Conservation (phyloP, 1,140 invertebrate genomes). For the Trachymyrmex cornetzi region DNA sequence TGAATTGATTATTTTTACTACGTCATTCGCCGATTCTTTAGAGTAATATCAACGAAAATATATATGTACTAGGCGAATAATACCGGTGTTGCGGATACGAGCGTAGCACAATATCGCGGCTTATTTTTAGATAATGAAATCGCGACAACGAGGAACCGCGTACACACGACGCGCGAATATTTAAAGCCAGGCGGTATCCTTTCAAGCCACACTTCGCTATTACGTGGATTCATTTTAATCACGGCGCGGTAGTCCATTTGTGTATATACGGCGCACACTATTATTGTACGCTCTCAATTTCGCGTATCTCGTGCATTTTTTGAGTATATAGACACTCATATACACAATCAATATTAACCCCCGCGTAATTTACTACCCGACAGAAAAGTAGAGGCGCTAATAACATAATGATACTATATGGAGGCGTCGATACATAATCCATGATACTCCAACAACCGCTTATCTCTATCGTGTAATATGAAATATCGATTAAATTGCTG, state of each 20-base stretch:
- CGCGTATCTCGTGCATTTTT: constrained; percentile 63
- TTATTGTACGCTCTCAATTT: constrained; percentile 66
- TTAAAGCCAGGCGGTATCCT: constrained; percentile 46
- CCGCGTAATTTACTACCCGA: neutral
- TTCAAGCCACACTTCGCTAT: constrained; percentile 47
- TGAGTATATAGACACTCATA: constrained; percentile 16
- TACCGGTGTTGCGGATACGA: neutral
- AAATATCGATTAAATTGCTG: constrained; percentile 24
- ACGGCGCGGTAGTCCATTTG: constrained; percentile 59
- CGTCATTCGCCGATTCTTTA: constrained; percentile 2
- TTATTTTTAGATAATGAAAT: constrained; percentile 47
- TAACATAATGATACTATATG: constrained; percentile 31
- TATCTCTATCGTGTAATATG: neutral
- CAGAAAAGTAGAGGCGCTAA: constrained; percentile 7
- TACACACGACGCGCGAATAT: constrained; percentile 39
- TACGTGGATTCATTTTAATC: constrained; percentile 64
- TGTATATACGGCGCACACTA: constrained; percentile 20
- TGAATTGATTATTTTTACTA: neutral
- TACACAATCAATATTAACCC: constrained; percentile 31
- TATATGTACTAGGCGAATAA: neutral
- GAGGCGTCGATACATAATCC: neutral
- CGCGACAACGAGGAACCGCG: neutral
- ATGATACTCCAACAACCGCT: neutral
- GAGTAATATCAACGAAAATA: neutral
- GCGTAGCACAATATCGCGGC: neutral